Conservation (phyloP, 1,140 invertebrate genomes). For the Spodoptera frugiperda region DNA sequence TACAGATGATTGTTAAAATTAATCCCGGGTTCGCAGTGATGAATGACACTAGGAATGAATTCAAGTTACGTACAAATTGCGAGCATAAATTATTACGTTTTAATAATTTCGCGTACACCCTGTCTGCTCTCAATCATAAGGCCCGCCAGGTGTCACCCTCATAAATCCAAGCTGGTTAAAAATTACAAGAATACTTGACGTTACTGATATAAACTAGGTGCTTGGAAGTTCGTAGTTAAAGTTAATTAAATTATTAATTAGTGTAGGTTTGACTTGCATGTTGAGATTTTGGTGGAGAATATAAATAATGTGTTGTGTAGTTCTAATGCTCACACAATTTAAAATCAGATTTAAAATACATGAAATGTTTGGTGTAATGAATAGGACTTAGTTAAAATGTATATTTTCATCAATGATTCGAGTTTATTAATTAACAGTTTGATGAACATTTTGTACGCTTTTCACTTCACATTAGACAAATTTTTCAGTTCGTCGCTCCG, state of each 20-base stretch:
- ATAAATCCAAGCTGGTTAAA: conserved; percentile 76
- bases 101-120: conserved; percentile 82
- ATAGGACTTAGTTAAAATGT: too few species aligned
- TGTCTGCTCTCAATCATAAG: conserved; percentile 73
- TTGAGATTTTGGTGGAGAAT: too few species aligned
- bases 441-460: background rate
- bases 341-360: too few species aligned
- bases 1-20: conserved; percentile 76
- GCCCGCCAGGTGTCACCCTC: conserved; percentile 73
- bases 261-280: too few species aligned
- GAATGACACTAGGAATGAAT: conserved; percentile 82
- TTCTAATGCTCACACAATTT: too few species aligned
- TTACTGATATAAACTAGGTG: conserved; percentile 20
- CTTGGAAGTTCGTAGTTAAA: background rate
- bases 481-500: background rate
- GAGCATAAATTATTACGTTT: conserved; percentile 82
- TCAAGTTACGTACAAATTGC: conserved; percentile 83
- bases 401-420: too few species aligned
- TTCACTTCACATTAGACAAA: conserved; percentile 4
- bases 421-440: background rate
- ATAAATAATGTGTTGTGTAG: too few species aligned
- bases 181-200: conserved; percentile 63
- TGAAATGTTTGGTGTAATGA: too few species aligned
- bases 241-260: too few species aligned
- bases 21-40: conserved; percentile 75